Evolutionary conservation across 1,140 invertebrate species (phyloP), one percentile per base, ranked within the genome.

Genomic region (Papilio xuthus): DNA sequence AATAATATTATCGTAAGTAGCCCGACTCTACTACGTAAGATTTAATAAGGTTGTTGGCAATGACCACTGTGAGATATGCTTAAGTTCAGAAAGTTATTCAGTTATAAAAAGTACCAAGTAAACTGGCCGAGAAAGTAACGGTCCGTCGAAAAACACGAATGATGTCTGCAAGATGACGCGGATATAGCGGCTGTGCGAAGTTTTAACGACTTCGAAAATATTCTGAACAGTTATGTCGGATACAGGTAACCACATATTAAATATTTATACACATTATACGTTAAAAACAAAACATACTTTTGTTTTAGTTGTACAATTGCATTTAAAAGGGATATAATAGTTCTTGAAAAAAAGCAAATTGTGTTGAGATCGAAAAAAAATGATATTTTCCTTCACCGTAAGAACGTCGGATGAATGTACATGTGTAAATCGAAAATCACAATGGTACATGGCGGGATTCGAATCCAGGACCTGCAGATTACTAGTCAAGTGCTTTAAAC

Each of bases 41-140:
- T 60, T 75, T 81, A 81, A 75, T 78, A 47, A 78, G 78, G 70
- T n/a, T 78, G 71, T 50, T 78, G 76, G 67, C 42, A 13, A 37
- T 53, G 71, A 47, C 42, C 77, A 81, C 76, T 81, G 75, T 32
- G 20, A 42, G 72, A 44, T 42, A 18, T 28, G 60, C 12, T 15
- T 56, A n/a, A 7, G 41, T 42, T 23, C 20, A 42, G 9, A 72
- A 72, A 41, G 41, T 26, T 72, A 26, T 72, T 23, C 42, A 20
- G 20, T 20, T 15, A 47, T 72, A 26, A 72, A 72, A 72, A 72
- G 23, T 50, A 28, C 26, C 60, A 13, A 28, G 26, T 63, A 63
- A 44, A 42, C 20, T 72, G 70, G 70, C 42, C 10, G 42, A 6
- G 20, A 72, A 47, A 72, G 70, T 72, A 72, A 42, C 70, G 70